These are phyloP conservation scores for Drosophila anceps DNA, from an alignment of 2,888 invertebrate species.

Conservation along the genomic window DNA sequence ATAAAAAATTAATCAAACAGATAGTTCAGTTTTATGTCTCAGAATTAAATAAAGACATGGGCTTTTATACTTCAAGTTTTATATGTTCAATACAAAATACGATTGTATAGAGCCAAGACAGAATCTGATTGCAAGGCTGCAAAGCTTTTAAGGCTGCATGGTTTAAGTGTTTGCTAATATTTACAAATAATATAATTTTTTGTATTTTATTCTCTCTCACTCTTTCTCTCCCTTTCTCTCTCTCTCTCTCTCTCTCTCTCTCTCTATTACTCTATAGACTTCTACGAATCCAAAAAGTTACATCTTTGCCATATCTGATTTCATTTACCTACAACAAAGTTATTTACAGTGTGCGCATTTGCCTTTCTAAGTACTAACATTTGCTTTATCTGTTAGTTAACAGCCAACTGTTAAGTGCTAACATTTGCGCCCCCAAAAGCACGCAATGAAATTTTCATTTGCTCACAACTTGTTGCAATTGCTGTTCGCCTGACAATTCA, in stretches of 20 bases:
- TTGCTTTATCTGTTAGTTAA: not conserved
- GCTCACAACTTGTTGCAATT: not conserved
- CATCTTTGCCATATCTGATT: not conserved
- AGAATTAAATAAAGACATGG: too few species aligned
- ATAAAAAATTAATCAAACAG: too few species aligned
- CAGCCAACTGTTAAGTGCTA: not conserved
- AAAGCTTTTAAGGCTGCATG: too few species aligned
- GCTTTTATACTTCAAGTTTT: too few species aligned
- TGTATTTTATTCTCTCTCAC: not conserved
- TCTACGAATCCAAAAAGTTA: not conserved
- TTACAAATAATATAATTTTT: too few species aligned
- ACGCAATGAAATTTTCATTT: slow-evolving; percentile 7
- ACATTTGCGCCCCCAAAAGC: slow-evolving; percentile 13
- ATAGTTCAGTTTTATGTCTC: too few species aligned
- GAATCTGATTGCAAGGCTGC: too few species aligned
- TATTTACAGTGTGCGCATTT: not conserved
- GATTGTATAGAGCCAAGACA: too few species aligned
- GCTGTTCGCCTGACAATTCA: slow-evolving; percentile 4
- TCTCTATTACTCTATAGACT: not conserved
- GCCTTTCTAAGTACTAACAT: not conserved
- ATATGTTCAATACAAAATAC: too few species aligned
- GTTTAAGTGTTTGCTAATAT: too few species aligned
- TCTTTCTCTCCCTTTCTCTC: not conserved
- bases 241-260: not conserved
- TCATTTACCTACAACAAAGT: not conserved